These are phyloP conservation scores for Cephus nigrinus DNA, from an alignment of 2,888 invertebrate genomes.

Conservation along the genomic window DNA sequence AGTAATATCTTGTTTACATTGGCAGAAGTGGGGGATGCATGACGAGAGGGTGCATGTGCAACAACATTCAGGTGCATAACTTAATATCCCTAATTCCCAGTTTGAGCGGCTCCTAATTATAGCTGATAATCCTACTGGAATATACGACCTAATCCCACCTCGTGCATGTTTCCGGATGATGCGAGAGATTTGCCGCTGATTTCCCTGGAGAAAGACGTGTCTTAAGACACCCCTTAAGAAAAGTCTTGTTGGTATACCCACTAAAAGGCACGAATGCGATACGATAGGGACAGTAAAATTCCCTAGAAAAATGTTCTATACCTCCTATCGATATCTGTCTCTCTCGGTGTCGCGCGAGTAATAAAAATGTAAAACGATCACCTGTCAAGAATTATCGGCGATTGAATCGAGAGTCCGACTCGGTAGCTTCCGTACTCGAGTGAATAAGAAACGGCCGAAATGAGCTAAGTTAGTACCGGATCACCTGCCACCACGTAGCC, in stretches of 20 bases:
- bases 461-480: constrained; percentile 7
- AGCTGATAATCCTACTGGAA: constrained; percentile 37
- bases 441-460: background rate
- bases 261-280: background rate
- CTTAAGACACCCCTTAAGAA: background rate
- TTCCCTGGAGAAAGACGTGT: background rate
- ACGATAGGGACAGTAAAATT: background rate
- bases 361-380: background rate
- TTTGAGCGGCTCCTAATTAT: constrained; percentile 34
- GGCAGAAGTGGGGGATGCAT: constrained; percentile 30
- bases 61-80: constrained; percentile 53
- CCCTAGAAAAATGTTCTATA: background rate
- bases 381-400: background rate
- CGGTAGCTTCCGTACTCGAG: background rate
- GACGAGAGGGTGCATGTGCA: constrained; percentile 44
- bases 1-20: constrained; percentile 45
- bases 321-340: background rate
- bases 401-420: background rate
- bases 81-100: constrained; percentile 33
- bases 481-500: constrained; percentile 6
- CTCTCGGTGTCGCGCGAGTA: background rate
- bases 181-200: background rate
- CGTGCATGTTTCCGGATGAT: background rate
- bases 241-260: background rate
- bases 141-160: constrained; percentile 17